Evolutionary conservation across 2,113 vertebrate genomes (phyloP).

Genomic region (Rissa tridactyla): DNA sequence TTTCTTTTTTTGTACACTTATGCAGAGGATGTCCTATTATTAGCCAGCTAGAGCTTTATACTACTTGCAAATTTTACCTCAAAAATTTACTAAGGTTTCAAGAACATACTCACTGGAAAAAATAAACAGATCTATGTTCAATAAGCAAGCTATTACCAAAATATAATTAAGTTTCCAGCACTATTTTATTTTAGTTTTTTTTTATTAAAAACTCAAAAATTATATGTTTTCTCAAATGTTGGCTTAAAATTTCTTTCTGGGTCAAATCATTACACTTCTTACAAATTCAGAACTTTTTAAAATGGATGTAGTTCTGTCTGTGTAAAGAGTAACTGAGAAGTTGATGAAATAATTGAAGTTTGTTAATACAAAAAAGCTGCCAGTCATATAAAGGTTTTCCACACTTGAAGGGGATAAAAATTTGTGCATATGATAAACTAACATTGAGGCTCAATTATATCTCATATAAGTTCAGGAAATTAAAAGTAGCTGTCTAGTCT

Average conservation of each 20-base stretch:
- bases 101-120: background rate
- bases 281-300: background rate
- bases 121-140: slow-evolving; percentile 19
- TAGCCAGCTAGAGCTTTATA: background rate
- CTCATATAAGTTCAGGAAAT: slow-evolving; percentile 22
- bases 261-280: background rate
- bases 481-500: background rate
- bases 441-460: background rate
- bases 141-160: background rate
- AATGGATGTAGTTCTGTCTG: background rate
- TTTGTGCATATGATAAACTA: background rate
- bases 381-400: background rate
- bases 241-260: background rate
- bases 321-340: background rate
- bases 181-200: background rate
- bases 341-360: background rate
- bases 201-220: background rate
- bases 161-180: background rate
- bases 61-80: slow-evolving; percentile 15
- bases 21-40: background rate
- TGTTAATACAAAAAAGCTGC: slow-evolving; percentile 5
- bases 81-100: slow-evolving; percentile 13
- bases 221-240: background rate
- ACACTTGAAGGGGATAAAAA: background rate
- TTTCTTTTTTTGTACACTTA: background rate